Percentiles rank a stretch among this genome's conserved stretches.
Evolutionary conservation across 2,888 invertebrate species (phyloP).

Genomic region (Megalurothrips usitatus): DNA sequence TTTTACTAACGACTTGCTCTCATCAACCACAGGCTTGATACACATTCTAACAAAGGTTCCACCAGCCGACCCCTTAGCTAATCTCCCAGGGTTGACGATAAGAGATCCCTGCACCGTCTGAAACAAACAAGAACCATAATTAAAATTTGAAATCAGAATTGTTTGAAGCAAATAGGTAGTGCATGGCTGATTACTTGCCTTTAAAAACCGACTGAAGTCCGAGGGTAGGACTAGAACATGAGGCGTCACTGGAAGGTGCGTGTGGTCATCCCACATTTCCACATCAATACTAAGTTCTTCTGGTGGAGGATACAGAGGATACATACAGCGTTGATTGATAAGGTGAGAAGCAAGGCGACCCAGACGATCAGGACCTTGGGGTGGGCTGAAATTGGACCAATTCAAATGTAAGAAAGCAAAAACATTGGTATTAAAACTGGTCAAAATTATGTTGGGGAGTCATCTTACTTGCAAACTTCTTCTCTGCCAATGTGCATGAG

Average conservation of each 20-base stretch:
- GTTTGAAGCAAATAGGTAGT: background rate
- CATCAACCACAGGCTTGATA: conserved; percentile 48
- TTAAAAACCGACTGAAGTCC: conserved; percentile 74
- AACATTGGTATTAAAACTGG: background rate
- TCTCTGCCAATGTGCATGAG: conserved; percentile 76
- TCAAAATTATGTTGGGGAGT: conserved; percentile 19
- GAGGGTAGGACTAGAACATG: conserved; percentile 82
- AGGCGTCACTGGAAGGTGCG: conserved; percentile 67
- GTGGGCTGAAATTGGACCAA: conserved; percentile 44
- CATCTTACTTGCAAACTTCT: conserved; percentile 66
- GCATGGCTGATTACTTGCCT: conserved; percentile 51
- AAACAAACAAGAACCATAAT: conserved; percentile 41
- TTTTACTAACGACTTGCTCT: conserved; percentile 44
- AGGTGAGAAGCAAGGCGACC: conserved; percentile 70
- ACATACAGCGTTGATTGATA: conserved; percentile 71
- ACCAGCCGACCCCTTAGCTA: conserved; percentile 67
- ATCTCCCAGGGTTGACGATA: conserved; percentile 79
- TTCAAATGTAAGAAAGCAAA: conserved; percentile 27
- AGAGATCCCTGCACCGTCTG: conserved; percentile 73
- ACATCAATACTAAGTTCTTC: conserved; percentile 65
- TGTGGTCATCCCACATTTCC: conserved; percentile 64
- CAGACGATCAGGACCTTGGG: conserved; percentile 59
- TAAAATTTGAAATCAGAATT: conserved; percentile 17
- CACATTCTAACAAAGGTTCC: conserved; percentile 72
- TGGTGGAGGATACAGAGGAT: conserved; percentile 73